A percentile compares a stretch with the other conserved stretches of the same genome.
phyloP scores from a whole-genome alignment of 2,113 vertebrate genomes.

The Xyliphius kryptos region DNA sequence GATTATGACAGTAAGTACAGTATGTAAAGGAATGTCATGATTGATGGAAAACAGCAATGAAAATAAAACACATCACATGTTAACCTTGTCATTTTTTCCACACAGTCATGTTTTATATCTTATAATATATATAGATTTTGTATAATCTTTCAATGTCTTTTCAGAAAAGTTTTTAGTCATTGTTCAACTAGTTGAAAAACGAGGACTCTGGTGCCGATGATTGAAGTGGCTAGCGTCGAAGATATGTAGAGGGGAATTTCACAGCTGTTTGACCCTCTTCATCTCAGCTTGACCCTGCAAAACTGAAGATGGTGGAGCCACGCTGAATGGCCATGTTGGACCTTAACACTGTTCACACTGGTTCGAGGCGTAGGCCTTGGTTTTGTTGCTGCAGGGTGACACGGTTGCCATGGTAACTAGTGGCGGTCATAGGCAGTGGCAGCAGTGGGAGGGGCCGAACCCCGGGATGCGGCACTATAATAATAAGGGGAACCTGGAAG shows the following conservation, averaged over 20 bases:
- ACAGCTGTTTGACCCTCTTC: slow-evolving; percentile 44
- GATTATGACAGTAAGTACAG: slow-evolving; percentile 47
- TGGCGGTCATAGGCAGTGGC: slow-evolving; percentile 99
- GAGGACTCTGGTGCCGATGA: slow-evolving; percentile 37
- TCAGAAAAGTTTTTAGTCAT: slow-evolving; percentile 60
- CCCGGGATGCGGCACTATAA: slow-evolving; percentile 99
- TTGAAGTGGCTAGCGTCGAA: slow-evolving; percentile 18
- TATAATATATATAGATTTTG: slow-evolving; percentile 72
- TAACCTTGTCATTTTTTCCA: slow-evolving; percentile 65
- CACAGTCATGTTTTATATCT: slow-evolving; percentile 64
- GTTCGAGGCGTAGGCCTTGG: slow-evolving; percentile 94
- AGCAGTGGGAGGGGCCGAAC: slow-evolving; percentile 98
- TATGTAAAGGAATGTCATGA: slow-evolving; percentile 59
- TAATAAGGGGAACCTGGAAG: slow-evolving; percentile 99
- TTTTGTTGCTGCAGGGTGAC: slow-evolving; percentile 93
- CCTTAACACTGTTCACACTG: slow-evolving; percentile 82
- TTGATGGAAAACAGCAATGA: slow-evolving; percentile 56
- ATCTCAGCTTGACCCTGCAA: slow-evolving; percentile 50
- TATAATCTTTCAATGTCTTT: slow-evolving; percentile 75
- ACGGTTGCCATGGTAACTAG: slow-evolving; percentile 98
- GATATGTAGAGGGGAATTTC: slow-evolving; percentile 45
- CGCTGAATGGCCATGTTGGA: slow-evolving; percentile 56
- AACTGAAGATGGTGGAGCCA: slow-evolving; percentile 52
- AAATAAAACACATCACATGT: slow-evolving; percentile 55
- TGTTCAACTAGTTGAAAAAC: slow-evolving; percentile 47